A percentile compares a stretch with the other conserved stretches of the same genome.
These are phyloP conservation scores for Chrysemys picta DNA, from an alignment of 2,113 vertebrate species.

Conservation along the genomic window DNA sequence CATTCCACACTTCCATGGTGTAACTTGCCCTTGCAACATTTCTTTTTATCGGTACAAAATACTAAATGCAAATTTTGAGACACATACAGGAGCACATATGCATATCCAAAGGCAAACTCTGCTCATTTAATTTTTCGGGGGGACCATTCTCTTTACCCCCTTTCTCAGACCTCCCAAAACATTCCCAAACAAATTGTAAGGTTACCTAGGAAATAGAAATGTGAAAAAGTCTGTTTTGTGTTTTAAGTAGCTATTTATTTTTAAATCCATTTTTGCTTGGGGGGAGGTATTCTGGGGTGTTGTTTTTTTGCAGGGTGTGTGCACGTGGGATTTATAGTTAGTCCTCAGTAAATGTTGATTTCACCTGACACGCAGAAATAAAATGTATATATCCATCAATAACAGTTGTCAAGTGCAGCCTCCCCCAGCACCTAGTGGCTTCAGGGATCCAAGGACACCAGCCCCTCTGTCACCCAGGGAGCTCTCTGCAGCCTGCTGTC, in stretches of 20 bases:
- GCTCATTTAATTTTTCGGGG: neutral
- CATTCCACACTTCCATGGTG: neutral
- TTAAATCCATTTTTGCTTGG: neutral
- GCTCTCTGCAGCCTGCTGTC: neutral
- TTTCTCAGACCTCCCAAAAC: neutral
- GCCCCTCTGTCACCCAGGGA: neutral
- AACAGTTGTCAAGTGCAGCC: no score
- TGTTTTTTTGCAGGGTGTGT: neutral
- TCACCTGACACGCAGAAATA: neutral
- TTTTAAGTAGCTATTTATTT: neutral
- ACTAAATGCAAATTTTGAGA: neutral
- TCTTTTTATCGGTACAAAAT: neutral
- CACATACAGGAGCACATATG: neutral
- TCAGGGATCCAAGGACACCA: neutral
- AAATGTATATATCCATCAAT: no score
- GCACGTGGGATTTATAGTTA: neutral
- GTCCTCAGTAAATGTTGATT: neutral
- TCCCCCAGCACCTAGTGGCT: neutral
- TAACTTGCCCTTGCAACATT: neutral
- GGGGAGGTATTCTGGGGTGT: accelerated
- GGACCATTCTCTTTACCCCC: neutral
- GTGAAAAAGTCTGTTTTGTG: neutral
- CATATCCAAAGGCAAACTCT: neutral
- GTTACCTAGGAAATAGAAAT: neutral
- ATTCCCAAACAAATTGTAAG: neutral